Evolutionary conservation across 2,113 vertebrate genomes (phyloP), one percentile per base, ranked within the genome.

Genomic region (Dasyurus viverrinus): DNA sequence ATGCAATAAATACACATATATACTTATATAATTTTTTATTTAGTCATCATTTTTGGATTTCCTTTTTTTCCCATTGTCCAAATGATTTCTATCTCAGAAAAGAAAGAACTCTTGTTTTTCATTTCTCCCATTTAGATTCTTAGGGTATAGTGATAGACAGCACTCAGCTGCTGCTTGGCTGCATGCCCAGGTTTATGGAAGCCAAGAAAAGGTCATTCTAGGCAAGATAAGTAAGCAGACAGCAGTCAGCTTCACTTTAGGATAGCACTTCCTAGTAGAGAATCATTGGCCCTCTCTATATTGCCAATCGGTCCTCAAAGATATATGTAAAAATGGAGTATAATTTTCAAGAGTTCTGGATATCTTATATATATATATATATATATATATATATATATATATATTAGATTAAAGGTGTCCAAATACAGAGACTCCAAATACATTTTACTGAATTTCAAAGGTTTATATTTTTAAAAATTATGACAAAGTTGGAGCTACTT

Each of bases 211-310:
- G 89, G 90, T 57, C 8, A 94, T 94, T 93, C 46, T 93, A 53
- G 47, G n/a, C 47, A 6, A 27, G 96, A 68, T 92, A 91, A 52
- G 60, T 93, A 90, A 96, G 54, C 54, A 95, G 90, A 50, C 52
- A 95, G 84, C 53, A 96, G 16, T 16, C 30, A 54, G 10, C 46
- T 60, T 46, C n/a, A 84, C 6, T 42, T 48, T 22, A 19, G n/a
- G 36, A 84, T 23, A 42, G 19, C 16, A 84, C 68, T 19, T 36
- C 7, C 68, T 84, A 42, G 68, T 42, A 16, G 68, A 84, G 7
- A 16, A 42, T 42, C 68, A 42, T 42, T 84, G 68, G 19, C 0
- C 68, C n/a, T 84, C n/a, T 42, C 36, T 47, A 47, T 84, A 42
- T 84, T 84, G 42, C 5, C 68, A 84, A 6, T 68, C 30, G 19